These are phyloP conservation scores for Physocephala rufipes DNA, from an alignment of 2,888 invertebrate genomes.

Conservation along the genomic window DNA sequence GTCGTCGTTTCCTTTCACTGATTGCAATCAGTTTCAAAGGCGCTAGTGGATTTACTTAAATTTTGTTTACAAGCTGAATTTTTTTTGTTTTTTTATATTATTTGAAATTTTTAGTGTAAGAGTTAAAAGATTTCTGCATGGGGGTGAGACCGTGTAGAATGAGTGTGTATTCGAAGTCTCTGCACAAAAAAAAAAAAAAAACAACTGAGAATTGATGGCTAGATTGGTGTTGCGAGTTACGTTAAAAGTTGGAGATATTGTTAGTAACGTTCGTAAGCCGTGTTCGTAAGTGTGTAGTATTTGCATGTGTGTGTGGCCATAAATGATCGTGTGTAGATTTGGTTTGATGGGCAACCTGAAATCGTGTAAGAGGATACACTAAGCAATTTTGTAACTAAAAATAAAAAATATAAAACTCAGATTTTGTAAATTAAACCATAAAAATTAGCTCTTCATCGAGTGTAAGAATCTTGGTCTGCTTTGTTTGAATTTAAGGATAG, in stretches of 20 bases:
- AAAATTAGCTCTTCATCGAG: too few relatives aligned
- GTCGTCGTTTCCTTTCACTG: slow-evolving; percentile 6
- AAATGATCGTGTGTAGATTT: too few relatives aligned
- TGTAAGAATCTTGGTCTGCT: too few relatives aligned
- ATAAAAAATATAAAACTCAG: too few relatives aligned
- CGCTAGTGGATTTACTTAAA: not conserved
- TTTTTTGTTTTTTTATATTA: not conserved
- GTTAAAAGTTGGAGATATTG: not conserved
- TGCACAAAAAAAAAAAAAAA: not conserved
- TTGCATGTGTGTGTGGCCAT: not conserved
- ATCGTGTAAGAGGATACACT: too few relatives aligned
- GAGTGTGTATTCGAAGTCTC: not conserved
- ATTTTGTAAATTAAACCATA: too few relatives aligned
- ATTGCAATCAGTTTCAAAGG: slow-evolving; percentile 19
- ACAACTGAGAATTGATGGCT: slow-evolving; percentile 17
- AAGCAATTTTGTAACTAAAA: too few relatives aligned
- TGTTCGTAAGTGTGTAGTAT: not conserved
- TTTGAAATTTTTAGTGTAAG: not conserved
- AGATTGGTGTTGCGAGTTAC: slow-evolving; percentile 3
- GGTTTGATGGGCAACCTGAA: too few relatives aligned
- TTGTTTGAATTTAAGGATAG: too few relatives aligned
- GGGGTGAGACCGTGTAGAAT: too few relatives aligned
- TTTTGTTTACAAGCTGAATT: not conserved
- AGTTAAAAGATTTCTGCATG: too few relatives aligned
- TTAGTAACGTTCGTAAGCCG: not conserved